Evolutionary conservation across 2,113 vertebrate genomes (phyloP), one percentile per base, ranked within the genome.

Genomic region (Chaetodon auriga): DNA sequence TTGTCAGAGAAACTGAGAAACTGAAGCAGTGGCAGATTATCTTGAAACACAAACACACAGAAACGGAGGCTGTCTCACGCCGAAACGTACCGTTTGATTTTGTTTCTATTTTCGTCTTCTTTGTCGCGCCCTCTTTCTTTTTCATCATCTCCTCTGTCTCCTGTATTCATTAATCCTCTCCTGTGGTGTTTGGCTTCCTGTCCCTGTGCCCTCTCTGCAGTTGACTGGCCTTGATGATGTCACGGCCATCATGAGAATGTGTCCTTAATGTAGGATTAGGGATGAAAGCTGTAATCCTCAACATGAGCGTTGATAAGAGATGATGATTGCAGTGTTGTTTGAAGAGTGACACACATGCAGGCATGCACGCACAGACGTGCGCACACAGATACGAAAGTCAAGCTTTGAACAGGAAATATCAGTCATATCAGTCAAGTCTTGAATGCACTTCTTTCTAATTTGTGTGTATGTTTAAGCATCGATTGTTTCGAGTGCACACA

Each of bases 181-280:
- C 89, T 88, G 83, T 85, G 77, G 93, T 81, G 89, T 92, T 92
- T 92, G 88, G 90, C 93, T 89, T 89, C 80, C 90, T 86, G 92
- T 92, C 83, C 82, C 81, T 46, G 64, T 92, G 90, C 79, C 92
- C 87, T 92, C 90, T 82, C 88, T 86, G 89, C 75, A 75, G 88
- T 84, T 79, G 58, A 79, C 88, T 90, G 91, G 90, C 87, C 90
- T 85, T 82, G 81, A 82, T 94, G 89, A 93, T 94, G 92, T 92
- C 92, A 92, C 48, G 23, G 90, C 81, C 90, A 90, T 91, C 85
- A 88, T 87, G 87, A 88, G 82, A 91, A 92, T 92, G 84, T 92
- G 88, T 92, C 90, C 91, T 90, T 90, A 94, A 94, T 95, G 93
- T 92, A 87, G 89, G 94, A 95, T 95, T 95, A 95, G 87, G 70